These are phyloP conservation scores for Coptotermes formosanus DNA, from an alignment of 1,140 invertebrate species.

Conservation along the genomic window DNA sequence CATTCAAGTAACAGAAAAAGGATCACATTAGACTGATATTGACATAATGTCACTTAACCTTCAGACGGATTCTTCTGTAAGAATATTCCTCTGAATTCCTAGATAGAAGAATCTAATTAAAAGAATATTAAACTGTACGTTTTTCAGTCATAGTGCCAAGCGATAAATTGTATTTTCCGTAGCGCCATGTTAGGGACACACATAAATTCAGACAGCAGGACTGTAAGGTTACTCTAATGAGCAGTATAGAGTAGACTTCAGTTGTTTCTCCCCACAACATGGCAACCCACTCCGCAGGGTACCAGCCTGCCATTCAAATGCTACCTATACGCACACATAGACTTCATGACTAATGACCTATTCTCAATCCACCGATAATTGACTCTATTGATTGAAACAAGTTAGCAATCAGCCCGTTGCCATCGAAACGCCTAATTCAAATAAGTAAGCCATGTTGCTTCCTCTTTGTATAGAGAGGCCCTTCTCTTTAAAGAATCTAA, in stretches of 20 bases:
- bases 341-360: not conserved
- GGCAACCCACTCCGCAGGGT: conserved; percentile 10
- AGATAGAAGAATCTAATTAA: no score
- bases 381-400: conserved; percentile 13
- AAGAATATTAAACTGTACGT: no score
- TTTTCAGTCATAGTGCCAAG: no score
- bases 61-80: no score
- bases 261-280: not conserved
- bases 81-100: no score
- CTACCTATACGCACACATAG: conserved; percentile 7
- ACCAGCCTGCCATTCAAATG: not conserved
- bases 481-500: not conserved
- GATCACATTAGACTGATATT: no score
- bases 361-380: conserved; percentile 12
- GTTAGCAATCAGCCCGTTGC: conserved; percentile 3
- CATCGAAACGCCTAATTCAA: not conserved
- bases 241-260: not conserved
- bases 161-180: no score
- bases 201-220: not conserved
- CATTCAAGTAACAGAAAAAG: no score
- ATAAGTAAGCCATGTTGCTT: conserved; percentile 2
- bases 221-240: not conserved
- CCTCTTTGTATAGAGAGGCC: not conserved
- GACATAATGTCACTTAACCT: no score
- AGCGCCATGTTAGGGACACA: not conserved